Conservation (phyloP, 2,113 vertebrate genomes). For the Halcyon senegalensis region DNA sequence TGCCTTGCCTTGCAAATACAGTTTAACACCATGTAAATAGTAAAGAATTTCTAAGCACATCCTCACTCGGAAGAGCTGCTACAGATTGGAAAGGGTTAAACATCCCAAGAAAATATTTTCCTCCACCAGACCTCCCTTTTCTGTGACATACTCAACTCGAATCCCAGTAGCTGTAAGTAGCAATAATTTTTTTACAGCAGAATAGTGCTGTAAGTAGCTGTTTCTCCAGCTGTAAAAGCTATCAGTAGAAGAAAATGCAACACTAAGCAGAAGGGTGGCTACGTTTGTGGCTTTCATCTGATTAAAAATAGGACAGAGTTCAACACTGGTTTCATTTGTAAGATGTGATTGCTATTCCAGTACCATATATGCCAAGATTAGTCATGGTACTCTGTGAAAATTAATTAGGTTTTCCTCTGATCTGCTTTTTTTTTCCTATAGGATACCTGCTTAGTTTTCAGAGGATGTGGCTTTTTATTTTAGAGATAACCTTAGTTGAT, state of each 20-base stretch:
- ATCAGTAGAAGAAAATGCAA: conserved; percentile 45
- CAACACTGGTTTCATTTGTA: conserved; percentile 37
- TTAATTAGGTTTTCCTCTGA: conserved; percentile 64
- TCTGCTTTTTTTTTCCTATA: background rate
- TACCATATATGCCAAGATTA: conserved; percentile 62
- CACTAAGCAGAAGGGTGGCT: conserved; percentile 37
- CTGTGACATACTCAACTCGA: background rate
- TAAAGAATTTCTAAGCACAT: background rate
- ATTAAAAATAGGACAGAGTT: conserved; percentile 65
- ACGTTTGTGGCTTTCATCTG: conserved; percentile 45
- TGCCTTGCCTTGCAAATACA: background rate
- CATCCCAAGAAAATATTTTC: background rate
- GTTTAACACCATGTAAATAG: background rate
- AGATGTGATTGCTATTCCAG: conserved; percentile 48
- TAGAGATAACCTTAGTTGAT: background rate
- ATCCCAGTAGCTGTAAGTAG: conserved; percentile 20
- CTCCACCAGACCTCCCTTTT: background rate
- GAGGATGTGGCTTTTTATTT: background rate
- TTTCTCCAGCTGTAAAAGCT: conserved; percentile 65
- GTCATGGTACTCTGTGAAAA: conserved; percentile 50
- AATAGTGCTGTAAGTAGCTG: conserved; percentile 19
- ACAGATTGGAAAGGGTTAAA: background rate
- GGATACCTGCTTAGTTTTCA: conserved; percentile 20
- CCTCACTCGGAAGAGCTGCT: background rate
- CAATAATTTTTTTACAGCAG: conserved; percentile 46